Evolutionary conservation across 92 coral and sea anemone genomes (phyloP), one percentile per base, ranked within the genome.

Genomic region (Pocillopora grandis): DNA sequence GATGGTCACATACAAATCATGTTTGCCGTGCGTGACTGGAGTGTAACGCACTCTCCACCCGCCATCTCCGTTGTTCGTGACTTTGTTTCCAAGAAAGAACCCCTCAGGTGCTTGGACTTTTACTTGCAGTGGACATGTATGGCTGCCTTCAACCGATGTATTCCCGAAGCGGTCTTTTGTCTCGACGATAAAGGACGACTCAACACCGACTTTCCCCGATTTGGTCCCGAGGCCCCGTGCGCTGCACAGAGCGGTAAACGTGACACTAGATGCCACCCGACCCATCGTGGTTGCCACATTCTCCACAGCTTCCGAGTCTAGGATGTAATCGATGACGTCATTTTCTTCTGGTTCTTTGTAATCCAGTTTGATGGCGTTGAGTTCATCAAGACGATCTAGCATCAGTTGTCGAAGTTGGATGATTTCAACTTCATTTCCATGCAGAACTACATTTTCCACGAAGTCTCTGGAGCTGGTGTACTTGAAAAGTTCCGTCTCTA

Each of bases 401-500:
- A 94, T 94, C 76, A 88, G 79, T 69, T 94, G 91, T 10, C 98
- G 93, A 63, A 94, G 91, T 76, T 87, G 95, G 71, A 94, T 94
- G 67, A 94, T 94, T 76, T 94, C 98, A 9, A 92, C 95, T 85
- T 94, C 98, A 93, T 94, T 94, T 69, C 98, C 95, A 89, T 94
- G 98, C 19, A 94, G 84, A 49, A 94, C 86, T 23, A 94, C 98
- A 65, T 94, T 94, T 80, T 94, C 98, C 42, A 94, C 98, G 87
- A 94, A 94, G 95, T 94, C 98, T 78, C 98, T 91, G 78, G 98
- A 94, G 93, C 98, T 94, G 18, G 98, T 92, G 88, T 94, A 94
- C 82, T 93, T 94, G 88, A 94, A 94, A 66, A 94, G 88, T 62
- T 94, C 98, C 62, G 86, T 87, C 86, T 94, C 98, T 59, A 94